Evolutionary conservation across 2,888 invertebrate genomes (phyloP), one percentile per base, ranked within the genome.

Genomic region (Trimorus sp.): DNA sequence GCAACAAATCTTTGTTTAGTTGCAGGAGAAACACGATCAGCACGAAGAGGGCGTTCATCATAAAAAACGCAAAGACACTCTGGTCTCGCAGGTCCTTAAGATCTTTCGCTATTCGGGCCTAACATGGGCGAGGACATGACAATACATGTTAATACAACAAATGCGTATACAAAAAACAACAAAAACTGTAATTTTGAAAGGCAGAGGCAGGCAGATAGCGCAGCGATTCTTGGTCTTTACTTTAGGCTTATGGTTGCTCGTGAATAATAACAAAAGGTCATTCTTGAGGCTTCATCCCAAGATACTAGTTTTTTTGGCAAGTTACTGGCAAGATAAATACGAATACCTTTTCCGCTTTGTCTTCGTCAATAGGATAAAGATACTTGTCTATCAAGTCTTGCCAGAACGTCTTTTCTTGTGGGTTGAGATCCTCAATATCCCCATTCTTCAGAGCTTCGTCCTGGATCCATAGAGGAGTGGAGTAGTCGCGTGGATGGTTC

Each of bases 21-120:
- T 99, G 99, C 92, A 99, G 96, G 92, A 99, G 96, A 93, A 99
- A 98, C 88, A 99, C 98, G 93, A 99, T 98, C 92, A 99, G 95
- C 90, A 99, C 98, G 95, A 99, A 99, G 89, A 99, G 95, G 87
- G 99, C 98, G 94, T 99, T 99, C 93, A 98, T 93, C 98, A 99
- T 99, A 94, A 99, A 97, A 94, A 99, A 99, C 88, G 96, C 97
- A 93, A 98, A 98, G 84, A 98, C 98, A 86, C 97, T 97, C 89
- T 97, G 96, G 93, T 99, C 98, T 91, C 99, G 95, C 89, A 99
- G 94, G 92, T 98, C 98, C 94, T 97, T 97, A 92, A 99, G 94
- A 93, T 98, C 98, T 92, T 93, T 93, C 89, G 97, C 96, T 92
- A 98, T 97, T 94, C 97, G 95, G 90, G 95, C 97, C 97, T 97